Base-by-base conservation (phyloP, 2,113 vertebrate genomes). In the Amazona vittata region DNA sequence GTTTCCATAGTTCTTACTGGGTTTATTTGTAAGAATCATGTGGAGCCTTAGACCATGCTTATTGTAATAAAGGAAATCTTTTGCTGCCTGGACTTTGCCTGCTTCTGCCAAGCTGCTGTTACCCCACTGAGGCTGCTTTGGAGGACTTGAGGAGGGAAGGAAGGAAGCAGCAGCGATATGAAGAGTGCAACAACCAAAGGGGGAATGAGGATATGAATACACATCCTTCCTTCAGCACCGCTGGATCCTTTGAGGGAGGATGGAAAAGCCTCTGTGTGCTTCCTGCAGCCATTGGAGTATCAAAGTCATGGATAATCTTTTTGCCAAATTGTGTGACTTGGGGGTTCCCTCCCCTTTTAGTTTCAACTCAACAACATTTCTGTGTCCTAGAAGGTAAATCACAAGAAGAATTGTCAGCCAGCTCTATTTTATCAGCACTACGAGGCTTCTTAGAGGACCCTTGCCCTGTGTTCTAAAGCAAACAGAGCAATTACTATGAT, bases 11-110 rank as follows among this genome's bases (percentile, higher is more conserved):
- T 88, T 94, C 59, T 74, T 94, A 90, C 6, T n/a, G 60, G 92
- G 87, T 60, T 96, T 91, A 76, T 97, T 97, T 96, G 97, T 70
- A 11, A 96, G 77, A 94, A 47, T 74, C 62, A 89, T 25, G 55
- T 90, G 94, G 88, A 95, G 68, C 82, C 96, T 97, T 93, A 95
- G 88, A 85, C 91, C 37, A 15, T 69, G 87, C 88, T 96, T 82
- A 95, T 94, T 86, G 65, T 75, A 90, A 76, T 89, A 90, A 95
- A 96, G 90, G 37, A 84, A 93, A 80, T 73, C 73, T 85, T 39
- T 50, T 33, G 37, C 83, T 93, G 81, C 83, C 94, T 91, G 89
- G 83, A 86, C 26, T 92, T 79, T 7, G 25, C 79, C 81, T 91
- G 92, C 91, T 95, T 95, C 70, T 94, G 83, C 55, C 64, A 87